Conservation (phyloP, 2,113 vertebrate species). For the Phasianus colchicus region DNA sequence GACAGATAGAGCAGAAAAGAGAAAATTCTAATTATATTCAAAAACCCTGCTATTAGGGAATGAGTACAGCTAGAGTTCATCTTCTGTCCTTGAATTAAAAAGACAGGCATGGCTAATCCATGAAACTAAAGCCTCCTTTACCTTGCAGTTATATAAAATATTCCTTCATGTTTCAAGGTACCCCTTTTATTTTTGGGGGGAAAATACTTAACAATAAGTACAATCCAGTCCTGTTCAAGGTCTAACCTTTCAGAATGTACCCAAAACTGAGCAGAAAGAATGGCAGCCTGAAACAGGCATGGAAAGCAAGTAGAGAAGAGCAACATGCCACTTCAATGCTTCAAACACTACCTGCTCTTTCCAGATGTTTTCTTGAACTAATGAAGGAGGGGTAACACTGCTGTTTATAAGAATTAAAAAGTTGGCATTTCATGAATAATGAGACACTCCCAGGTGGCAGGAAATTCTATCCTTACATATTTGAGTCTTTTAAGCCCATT, state of each 20-base stretch:
- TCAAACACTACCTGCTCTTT: slow-evolving; percentile 4
- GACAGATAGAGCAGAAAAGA: neutral
- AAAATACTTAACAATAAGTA: neutral
- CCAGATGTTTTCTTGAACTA: slow-evolving; percentile 2
- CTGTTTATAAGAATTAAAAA: slow-evolving; percentile 17
- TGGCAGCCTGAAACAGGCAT: neutral
- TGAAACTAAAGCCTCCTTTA: slow-evolving; percentile 32
- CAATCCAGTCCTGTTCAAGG: neutral
- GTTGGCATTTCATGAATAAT: neutral
- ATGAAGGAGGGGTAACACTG: neutral
- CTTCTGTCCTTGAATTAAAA: slow-evolving; percentile 61
- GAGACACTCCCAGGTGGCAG: neutral
- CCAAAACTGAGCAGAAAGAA: neutral
- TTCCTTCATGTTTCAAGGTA: slow-evolving; percentile 40
- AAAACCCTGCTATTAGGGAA: slow-evolving; percentile 2
- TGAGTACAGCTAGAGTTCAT: slow-evolving; percentile 11
- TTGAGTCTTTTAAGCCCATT: neutral
- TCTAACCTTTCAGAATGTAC: neutral
- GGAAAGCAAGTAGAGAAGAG: slow-evolving; percentile 7
- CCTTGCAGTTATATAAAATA: slow-evolving; percentile 21
- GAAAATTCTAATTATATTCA: slow-evolving; percentile 52
- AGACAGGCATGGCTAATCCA: neutral
- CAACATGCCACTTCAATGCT: neutral
- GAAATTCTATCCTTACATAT: neutral
- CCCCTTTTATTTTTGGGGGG: neutral